A percentile compares a stretch with the other conserved stretches of the same genome.
Conservation (phyloP, 2,797 vertebrate genomes). For the Acipenser transmontanus region DNA sequence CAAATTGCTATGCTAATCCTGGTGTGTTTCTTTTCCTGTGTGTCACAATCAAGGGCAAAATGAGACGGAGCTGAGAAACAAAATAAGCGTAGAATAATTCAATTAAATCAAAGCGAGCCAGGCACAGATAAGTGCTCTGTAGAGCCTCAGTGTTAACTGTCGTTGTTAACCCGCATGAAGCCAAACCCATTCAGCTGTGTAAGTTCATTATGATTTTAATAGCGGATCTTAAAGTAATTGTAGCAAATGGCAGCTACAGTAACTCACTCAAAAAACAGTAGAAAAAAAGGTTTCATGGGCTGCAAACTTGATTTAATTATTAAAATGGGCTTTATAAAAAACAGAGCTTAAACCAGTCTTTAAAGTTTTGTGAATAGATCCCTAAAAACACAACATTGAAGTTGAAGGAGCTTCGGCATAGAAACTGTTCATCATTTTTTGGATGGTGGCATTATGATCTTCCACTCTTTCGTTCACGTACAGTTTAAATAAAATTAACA, state of each 20-base stretch:
- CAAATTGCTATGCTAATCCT: constrained; percentile 22
- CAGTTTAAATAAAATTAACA: no score
- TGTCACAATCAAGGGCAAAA: constrained; percentile 20
- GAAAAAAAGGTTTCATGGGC: constrained; percentile 22
- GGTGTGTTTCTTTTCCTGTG: constrained; percentile 18
- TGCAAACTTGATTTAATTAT: constrained; percentile 12
- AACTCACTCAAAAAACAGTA: constrained; percentile 25
- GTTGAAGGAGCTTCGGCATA: no score
- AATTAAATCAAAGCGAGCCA: constrained; percentile 9
- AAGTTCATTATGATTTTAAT: no score
- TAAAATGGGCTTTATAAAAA: no score
- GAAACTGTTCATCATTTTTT: no score
- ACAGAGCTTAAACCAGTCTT: no score
- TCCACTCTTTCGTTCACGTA: no score
- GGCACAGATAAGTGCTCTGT: background rate
- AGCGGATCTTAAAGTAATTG: constrained; percentile 10
- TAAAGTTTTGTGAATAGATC: no score
- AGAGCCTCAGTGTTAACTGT: background rate
- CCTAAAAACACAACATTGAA: no score
- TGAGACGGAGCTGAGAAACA: background rate
- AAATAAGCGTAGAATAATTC: constrained; percentile 4
- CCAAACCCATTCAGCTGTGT: constrained; percentile 9
- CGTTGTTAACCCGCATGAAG: background rate
- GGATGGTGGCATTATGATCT: no score
- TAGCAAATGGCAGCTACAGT: constrained; percentile 24